Evolutionary conservation across 2,888 invertebrate genomes (phyloP).

Genomic region (Taenaris catops): DNA sequence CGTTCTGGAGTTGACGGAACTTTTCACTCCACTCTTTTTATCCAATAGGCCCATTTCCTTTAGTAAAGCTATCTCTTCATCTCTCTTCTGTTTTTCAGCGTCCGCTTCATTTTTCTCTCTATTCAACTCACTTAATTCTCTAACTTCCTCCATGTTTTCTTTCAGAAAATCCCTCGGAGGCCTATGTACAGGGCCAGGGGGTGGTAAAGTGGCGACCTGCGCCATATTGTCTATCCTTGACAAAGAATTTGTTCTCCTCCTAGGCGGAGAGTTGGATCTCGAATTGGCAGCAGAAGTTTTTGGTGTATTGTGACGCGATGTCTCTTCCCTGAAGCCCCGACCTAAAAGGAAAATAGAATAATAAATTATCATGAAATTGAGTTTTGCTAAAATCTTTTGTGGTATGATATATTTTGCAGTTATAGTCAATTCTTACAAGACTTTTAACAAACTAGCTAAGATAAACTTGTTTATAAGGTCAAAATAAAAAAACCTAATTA

Average conservation of each 20-base stretch:
- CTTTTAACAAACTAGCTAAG: too few relatives aligned
- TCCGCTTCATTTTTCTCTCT: slow-evolving; percentile 70
- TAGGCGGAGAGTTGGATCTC: slow-evolving; percentile 58
- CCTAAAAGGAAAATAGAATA: slow-evolving; percentile 34
- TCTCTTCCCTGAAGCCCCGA: slow-evolving; percentile 74
- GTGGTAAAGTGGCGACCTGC: slow-evolving; percentile 47
- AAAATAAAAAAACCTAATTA: too few relatives aligned
- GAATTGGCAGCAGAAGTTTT: slow-evolving; percentile 63
- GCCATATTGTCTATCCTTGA: slow-evolving; percentile 68
- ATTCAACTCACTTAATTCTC: slow-evolving; percentile 68
- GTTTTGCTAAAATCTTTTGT: too few relatives aligned
- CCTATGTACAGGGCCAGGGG: slow-evolving; percentile 43
- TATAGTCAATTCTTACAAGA: too few relatives aligned
- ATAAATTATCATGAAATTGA: too few relatives aligned
- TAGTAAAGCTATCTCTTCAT: slow-evolving; percentile 67
- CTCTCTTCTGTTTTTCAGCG: slow-evolving; percentile 55
- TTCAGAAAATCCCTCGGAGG: slow-evolving; percentile 68
- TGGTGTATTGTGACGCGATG: slow-evolving; percentile 78
- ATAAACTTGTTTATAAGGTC: too few relatives aligned
- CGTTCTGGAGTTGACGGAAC: slow-evolving; percentile 40
- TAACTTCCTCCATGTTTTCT: slow-evolving; percentile 70
- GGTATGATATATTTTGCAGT: too few relatives aligned
- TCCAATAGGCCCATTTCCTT: slow-evolving; percentile 70
- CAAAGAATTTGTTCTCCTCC: slow-evolving; percentile 62
- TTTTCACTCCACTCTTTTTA: slow-evolving; percentile 45